These are phyloP conservation scores for Boloria euphrosyne DNA, from an alignment of 2,888 invertebrate species.

Conservation along the genomic window DNA sequence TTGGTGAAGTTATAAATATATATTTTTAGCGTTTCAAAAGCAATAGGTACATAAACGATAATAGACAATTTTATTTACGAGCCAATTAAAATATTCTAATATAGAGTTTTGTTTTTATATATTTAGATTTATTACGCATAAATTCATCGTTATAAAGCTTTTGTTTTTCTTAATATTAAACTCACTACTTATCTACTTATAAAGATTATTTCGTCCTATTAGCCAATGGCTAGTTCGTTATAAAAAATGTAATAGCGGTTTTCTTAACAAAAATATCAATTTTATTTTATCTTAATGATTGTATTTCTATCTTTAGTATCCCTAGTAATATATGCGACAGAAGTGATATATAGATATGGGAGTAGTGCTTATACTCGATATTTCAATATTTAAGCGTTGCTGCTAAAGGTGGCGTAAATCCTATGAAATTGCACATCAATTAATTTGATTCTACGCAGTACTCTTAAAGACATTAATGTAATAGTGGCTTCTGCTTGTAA, in stretches of 20 bases:
- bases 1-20: slow-evolving; percentile 8
- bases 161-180: slow-evolving; percentile 3
- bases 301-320: slow-evolving; percentile 5
- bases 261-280: not conserved
- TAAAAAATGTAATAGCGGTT: not conserved
- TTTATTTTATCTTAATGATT: not conserved
- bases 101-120: slow-evolving; percentile 13
- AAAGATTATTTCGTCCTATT: not conserved
- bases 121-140: slow-evolving; percentile 13
- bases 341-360: slow-evolving; percentile 1
- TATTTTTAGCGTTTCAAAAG: slow-evolving; percentile 1
- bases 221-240: not conserved
- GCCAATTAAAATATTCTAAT: slow-evolving; percentile 19
- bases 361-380: slow-evolving; percentile 2
- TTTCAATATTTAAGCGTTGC: slow-evolving; percentile 40
- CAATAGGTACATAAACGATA: slow-evolving; percentile 4
- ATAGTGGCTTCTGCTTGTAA: slow-evolving; percentile 58
- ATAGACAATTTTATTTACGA: slow-evolving; percentile 14
- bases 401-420: slow-evolving; percentile 53
- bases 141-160: slow-evolving; percentile 2
- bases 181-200: not conserved
- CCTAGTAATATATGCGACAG: not conserved
- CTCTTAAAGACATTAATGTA: slow-evolving; percentile 62
- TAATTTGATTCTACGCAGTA: slow-evolving; percentile 56
- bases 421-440: slow-evolving; percentile 63